phyloP scores from a whole-genome alignment of 2,888 invertebrate genomes.

The Lottia gigantea region DNA sequence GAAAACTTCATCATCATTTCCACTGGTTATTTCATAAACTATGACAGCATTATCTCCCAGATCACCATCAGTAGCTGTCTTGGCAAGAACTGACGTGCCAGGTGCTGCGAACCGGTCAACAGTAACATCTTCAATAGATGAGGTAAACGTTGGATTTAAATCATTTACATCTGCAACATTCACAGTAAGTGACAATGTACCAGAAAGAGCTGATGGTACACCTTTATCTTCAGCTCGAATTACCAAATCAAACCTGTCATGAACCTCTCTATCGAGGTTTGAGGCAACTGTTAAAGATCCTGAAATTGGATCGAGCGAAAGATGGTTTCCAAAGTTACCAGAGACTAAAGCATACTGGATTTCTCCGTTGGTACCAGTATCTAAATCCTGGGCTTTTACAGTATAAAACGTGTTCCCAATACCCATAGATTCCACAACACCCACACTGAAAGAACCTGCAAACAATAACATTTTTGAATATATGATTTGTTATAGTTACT shows the following conservation, averaged over 20 bases:
- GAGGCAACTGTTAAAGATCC: conserved; percentile 31
- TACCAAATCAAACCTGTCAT: conserved; percentile 34
- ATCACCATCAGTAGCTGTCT: conserved; percentile 43
- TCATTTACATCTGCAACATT: conserved; percentile 42
- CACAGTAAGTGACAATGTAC: conserved; percentile 38
- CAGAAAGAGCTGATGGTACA: conserved; percentile 27
- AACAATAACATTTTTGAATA: too few relatives aligned
- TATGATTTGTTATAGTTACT: too few relatives aligned
- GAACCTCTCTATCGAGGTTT: conserved; percentile 36
- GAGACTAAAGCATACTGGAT: conserved; percentile 77
- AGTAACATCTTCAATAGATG: conserved; percentile 28
- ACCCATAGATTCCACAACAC: not conserved
- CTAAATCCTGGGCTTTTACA: conserved; percentile 85
- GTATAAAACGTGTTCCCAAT: conserved; percentile 73
- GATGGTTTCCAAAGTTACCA: conserved; percentile 35
- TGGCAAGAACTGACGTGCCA: conserved; percentile 36
- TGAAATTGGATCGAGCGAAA: conserved; percentile 26
- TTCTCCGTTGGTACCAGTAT: conserved; percentile 84
- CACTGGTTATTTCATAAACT: conserved; percentile 36
- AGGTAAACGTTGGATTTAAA: conserved; percentile 35
- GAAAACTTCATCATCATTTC: conserved; percentile 44
- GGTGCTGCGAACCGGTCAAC: conserved; percentile 34
- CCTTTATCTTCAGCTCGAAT: conserved; percentile 41
- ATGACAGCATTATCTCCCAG: conserved; percentile 38
- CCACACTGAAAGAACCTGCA: not conserved